Conservation (phyloP, 2,888 invertebrate genomes). For the Agapetus fuscipes region DNA sequence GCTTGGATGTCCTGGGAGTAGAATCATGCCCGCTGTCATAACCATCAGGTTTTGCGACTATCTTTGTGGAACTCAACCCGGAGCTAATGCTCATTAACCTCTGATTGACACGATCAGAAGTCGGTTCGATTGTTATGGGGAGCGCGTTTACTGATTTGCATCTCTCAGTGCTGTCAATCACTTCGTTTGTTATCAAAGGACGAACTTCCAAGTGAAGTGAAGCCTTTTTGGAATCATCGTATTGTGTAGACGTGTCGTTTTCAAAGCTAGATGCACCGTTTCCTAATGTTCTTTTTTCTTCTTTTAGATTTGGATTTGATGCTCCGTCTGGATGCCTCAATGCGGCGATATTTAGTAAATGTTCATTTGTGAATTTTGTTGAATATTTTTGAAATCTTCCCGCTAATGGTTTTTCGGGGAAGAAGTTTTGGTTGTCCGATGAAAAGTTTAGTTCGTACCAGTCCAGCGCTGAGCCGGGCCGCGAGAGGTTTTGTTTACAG, state of each 20-base stretch:
- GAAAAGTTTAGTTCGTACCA: slow-evolving; percentile 51
- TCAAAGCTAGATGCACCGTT: slow-evolving; percentile 54
- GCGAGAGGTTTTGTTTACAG: slow-evolving; percentile 60
- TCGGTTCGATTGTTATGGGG: slow-evolving; percentile 50
- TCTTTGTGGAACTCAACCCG: slow-evolving; percentile 52
- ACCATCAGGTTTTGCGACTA: slow-evolving; percentile 50
- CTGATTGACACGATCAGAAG: slow-evolving; percentile 52
- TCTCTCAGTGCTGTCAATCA: slow-evolving; percentile 14
- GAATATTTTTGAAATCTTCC: slow-evolving; percentile 60
- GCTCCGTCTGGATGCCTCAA: slow-evolving; percentile 86
- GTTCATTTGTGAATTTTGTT: slow-evolving; percentile 45
- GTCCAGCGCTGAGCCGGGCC: slow-evolving; percentile 57
- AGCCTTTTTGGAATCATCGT: slow-evolving; percentile 35
- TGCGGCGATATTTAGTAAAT: slow-evolving; percentile 53
- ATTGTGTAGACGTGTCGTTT: slow-evolving; percentile 42
- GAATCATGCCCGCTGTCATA: slow-evolving; percentile 81
- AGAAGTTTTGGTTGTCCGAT: slow-evolving; percentile 38
- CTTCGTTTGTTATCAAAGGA: slow-evolving; percentile 28
- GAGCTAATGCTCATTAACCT: slow-evolving; percentile 54
- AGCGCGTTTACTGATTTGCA: slow-evolving; percentile 33
- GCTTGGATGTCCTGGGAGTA: slow-evolving; percentile 71
- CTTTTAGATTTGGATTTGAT: slow-evolving; percentile 81
- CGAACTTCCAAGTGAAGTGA: slow-evolving; percentile 22
- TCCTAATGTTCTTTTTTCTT: slow-evolving; percentile 54
- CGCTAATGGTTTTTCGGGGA: slow-evolving; percentile 28